Conservation (phyloP, 1,140 invertebrate species). For the Trichonephila clavata region DNA sequence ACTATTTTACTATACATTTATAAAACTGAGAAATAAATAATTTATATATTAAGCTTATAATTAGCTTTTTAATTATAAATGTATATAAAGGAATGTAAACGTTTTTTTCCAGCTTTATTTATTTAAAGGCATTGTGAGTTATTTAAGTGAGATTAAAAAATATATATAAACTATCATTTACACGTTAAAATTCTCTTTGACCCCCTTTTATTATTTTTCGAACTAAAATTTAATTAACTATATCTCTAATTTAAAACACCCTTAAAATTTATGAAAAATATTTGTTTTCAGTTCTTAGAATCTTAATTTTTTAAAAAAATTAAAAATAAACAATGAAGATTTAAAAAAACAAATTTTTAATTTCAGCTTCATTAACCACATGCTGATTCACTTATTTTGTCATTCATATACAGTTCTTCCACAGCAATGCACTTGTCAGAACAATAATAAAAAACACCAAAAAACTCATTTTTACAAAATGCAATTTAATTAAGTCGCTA, state of each 20-base stretch:
- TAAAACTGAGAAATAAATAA: too few species aligned
- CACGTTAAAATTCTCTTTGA: too few species aligned
- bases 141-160: too few species aligned
- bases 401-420: background rate
- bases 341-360: background rate
- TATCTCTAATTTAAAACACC: background rate
- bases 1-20: too few species aligned
- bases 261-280: background rate
- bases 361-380: background rate
- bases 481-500: constrained; percentile 7
- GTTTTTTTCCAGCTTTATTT: too few species aligned
- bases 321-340: background rate
- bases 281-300: background rate
- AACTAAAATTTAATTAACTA: background rate
- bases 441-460: background rate
- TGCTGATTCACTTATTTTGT: background rate
- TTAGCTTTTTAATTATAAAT: too few species aligned
- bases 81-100: too few species aligned
- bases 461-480: background rate
- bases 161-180: too few species aligned
- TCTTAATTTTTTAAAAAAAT: background rate
- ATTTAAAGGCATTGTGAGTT: too few species aligned
- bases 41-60: too few species aligned
- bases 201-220: too few species aligned
- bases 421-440: background rate